Evolutionary conservation across 2,888 invertebrate genomes (phyloP).

Genomic region (Euzophera pinguis): DNA sequence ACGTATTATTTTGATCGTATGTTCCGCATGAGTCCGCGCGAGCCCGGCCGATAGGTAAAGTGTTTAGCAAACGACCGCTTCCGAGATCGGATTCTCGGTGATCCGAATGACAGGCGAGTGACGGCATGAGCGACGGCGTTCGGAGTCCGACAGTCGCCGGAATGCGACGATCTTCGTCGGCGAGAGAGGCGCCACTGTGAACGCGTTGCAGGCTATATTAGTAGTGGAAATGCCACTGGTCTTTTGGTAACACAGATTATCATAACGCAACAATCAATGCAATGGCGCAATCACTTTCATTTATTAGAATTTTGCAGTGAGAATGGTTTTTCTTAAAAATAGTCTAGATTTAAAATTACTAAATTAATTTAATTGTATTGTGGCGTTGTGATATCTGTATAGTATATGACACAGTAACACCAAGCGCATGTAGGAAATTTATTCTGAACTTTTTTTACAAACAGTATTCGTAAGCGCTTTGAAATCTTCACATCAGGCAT

Average conservation of each 20-base stretch:
- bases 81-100: conserved; percentile 89
- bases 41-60: conserved; percentile 8
- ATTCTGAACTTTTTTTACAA: too few relatives aligned
- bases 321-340: too few relatives aligned
- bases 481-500: too few relatives aligned
- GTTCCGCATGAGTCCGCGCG: conserved; percentile 11
- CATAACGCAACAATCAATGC: conserved; percentile 1
- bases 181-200: conserved; percentile 85
- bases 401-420: too few relatives aligned
- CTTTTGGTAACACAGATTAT: neutral
- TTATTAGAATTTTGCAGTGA: too few relatives aligned
- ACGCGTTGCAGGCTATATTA: conserved; percentile 4
- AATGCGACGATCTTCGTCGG: conserved; percentile 84
- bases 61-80: conserved; percentile 85
- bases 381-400: too few relatives aligned
- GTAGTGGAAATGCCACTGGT: neutral
- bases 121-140: conserved; percentile 66
- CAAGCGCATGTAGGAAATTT: too few relatives aligned
- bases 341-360: too few relatives aligned
- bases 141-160: conserved; percentile 79
- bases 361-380: too few relatives aligned
- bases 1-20: too few relatives aligned
- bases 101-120: conserved; percentile 85
- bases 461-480: too few relatives aligned
- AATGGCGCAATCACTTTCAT: too few relatives aligned